Evolutionary conservation across 2,888 invertebrate species (phyloP), one percentile per base, ranked within the genome.

Genomic region (Ophion ventricosus): DNA sequence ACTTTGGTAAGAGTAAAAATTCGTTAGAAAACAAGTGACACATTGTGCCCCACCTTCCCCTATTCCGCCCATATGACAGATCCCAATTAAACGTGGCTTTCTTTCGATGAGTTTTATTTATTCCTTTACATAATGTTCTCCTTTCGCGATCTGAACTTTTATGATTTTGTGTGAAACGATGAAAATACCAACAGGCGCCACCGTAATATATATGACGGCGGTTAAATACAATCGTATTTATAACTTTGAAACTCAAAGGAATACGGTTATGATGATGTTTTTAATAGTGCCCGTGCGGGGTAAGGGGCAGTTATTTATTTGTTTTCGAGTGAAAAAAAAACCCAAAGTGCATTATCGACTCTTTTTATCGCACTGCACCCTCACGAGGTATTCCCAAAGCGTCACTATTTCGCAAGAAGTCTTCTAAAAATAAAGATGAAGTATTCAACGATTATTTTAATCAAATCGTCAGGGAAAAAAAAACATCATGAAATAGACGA

Each of bases 201-300:
- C 49, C 43, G 69, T n/a, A 66, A 78, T 78, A 61, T 78, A 61
- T 57, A 69, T 57, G 66, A 69, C 59, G 74, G 69, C 40, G 75
- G 63, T 66, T 67, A 43, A 10, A 56, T 23, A 26, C 20, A 76
- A 59, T 64, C 8, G 82, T 88, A 88, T 88, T 88, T 86, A 87
- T 87, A 87, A 86, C 86, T 79, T 61, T 61, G 83, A 56, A 78
- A 79, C 64, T 63, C 40, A 40, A 77, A 59, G 81, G 81, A 85
- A 70, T 80, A 79, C n/a, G 54, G 78, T 79, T 84, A 76, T 79
- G 59, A 74, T 20, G 29, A 67, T 75, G 56, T 66, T 78, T 63
- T 56, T 77, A 78, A 63, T 61, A 25, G 75, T 56, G 61, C 54
- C 59, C 79, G 75, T 79, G n/a, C 76, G 67, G 29, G 80, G 74